Percentiles rank a stretch among this genome's conserved stretches.
Conservation (phyloP, 2,888 invertebrate genomes). For the Dusona sp. region DNA sequence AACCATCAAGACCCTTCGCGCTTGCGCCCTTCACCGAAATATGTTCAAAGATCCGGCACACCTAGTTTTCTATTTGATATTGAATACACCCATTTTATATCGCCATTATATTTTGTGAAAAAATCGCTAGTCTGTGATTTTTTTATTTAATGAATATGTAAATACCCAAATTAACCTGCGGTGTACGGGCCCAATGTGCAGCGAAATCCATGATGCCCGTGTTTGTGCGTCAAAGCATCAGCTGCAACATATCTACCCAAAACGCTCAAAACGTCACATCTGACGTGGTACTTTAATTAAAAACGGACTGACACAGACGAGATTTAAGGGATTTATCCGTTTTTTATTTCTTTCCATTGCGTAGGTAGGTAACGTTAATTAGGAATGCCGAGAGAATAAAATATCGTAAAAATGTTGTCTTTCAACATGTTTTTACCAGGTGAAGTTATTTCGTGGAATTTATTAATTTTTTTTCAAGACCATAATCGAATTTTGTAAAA, state of each 20-base stretch:
- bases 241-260: conserved; percentile 52
- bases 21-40: conserved; percentile 5
- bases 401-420: neutral
- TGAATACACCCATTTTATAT: conserved; percentile 46
- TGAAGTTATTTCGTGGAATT: neutral
- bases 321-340: neutral
- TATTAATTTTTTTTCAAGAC: neutral
- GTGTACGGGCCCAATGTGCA: conserved; percentile 7
- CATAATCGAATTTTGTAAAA: neutral
- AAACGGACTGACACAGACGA: conserved; percentile 68
- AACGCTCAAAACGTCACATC: conserved; percentile 46
- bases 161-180: conserved; percentile 56
- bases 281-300: conserved; percentile 75
- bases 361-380: conserved; percentile 38
- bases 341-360: neutral
- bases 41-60: conserved; percentile 24
- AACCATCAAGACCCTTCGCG: conserved; percentile 14
- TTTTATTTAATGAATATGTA: neutral
- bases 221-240: conserved; percentile 41
- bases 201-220: conserved; percentile 49
- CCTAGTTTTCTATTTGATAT: conserved; percentile 32
- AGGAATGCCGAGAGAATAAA: conserved; percentile 29
- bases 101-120: conserved; percentile 40
- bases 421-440: neutral
- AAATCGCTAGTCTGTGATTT: neutral